Conservation (phyloP, 2,113 vertebrate genomes). For the Noturus placidus region DNA sequence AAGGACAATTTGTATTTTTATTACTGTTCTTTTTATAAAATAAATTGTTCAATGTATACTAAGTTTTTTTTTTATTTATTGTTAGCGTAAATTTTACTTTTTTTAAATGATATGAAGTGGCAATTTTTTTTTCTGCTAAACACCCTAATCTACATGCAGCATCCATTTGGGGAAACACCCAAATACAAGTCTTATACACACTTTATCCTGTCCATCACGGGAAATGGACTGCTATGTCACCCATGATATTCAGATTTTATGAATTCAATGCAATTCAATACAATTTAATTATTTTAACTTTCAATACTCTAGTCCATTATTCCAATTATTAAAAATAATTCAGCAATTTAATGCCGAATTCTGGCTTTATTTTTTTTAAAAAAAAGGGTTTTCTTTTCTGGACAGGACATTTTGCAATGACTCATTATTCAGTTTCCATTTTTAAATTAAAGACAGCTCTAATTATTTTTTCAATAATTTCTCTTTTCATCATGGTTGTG, state of each 20-base stretch:
- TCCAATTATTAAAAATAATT: background rate
- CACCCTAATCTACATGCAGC: background rate
- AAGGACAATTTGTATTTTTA: slow-evolving; percentile 57
- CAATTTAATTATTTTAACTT: background rate
- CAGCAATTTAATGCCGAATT: background rate
- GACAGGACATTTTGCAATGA: background rate
- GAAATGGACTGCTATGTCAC: background rate
- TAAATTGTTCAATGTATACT: slow-evolving; percentile 52
- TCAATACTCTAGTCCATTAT: background rate
- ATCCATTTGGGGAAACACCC: background rate
- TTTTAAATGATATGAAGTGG: background rate
- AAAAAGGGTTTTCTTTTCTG: background rate
- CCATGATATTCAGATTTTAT: background rate
- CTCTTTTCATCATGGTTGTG: background rate
- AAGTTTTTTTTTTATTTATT: background rate
- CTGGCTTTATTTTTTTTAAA: background rate
- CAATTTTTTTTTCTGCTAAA: background rate
- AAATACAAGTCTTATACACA: background rate
- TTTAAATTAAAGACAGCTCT: background rate
- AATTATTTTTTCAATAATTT: background rate
- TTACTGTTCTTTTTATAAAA: slow-evolving; percentile 58
- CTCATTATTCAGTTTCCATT: background rate
- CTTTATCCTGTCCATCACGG: background rate
- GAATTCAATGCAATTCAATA: background rate
- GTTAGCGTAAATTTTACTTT: background rate